Conservation (phyloP, 2,888 invertebrate species). For the Drosophila borealis region DNA sequence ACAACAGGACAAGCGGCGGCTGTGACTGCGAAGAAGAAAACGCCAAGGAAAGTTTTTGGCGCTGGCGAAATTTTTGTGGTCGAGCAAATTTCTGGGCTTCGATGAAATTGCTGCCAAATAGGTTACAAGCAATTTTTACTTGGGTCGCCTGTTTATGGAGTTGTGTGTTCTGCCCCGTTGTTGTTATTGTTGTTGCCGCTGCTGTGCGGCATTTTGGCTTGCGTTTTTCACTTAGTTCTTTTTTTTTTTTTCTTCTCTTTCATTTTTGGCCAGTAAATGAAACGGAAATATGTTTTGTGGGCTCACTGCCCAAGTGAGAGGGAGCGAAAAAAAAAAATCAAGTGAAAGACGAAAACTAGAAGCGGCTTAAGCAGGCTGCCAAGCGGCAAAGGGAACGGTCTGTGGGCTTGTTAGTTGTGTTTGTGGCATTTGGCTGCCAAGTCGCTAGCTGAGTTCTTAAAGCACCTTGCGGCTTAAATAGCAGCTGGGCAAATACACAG, state of each 20-base stretch:
- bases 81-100: constrained; percentile 78
- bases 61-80: constrained; percentile 74
- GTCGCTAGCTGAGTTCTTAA: constrained; percentile 36
- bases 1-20: constrained; percentile 13
- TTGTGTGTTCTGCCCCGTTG: constrained; percentile 46
- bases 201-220: constrained; percentile 61
- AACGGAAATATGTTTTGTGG: constrained; percentile 79
- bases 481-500: neutral
- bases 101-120: constrained; percentile 81
- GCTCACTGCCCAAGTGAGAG: constrained; percentile 61
- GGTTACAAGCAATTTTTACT: constrained; percentile 79
- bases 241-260: constrained; percentile 18
- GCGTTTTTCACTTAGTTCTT: constrained; percentile 58
- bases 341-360: neutral
- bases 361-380: constrained; percentile 50
- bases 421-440: constrained; percentile 43
- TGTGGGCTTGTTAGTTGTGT: constrained; percentile 25
- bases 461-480: constrained; percentile 44
- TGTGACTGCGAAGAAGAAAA: constrained; percentile 38
- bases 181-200: constrained; percentile 30
- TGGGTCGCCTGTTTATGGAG: constrained; percentile 76
- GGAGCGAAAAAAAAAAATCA: neutral
- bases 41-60: constrained; percentile 72
- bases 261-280: constrained; percentile 74
- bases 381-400: constrained; percentile 17